phyloP scores from a whole-genome alignment of 2,797 vertebrate species.

The Falco columbarius region DNA sequence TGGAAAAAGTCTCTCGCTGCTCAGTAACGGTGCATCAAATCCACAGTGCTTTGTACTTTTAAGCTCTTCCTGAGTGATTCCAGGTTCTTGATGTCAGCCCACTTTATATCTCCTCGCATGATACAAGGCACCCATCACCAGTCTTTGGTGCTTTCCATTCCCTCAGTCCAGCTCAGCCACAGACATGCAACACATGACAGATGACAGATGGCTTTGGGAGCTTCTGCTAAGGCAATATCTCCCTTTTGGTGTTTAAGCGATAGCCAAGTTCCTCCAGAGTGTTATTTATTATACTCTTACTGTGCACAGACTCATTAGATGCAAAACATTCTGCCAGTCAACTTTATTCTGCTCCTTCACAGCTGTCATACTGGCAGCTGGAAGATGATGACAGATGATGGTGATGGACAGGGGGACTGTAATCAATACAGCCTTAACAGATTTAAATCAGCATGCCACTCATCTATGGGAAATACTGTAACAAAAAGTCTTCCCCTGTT shows the following conservation, averaged over 20 bases:
- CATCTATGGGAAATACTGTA: neutral
- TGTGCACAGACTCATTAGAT: constrained; percentile 68
- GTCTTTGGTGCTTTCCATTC: neutral
- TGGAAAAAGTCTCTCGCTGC: neutral
- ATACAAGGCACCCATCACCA: neutral
- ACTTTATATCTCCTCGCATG: neutral
- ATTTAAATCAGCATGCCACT: constrained; percentile 16
- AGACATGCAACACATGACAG: constrained; percentile 53
- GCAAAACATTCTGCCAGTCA: constrained; percentile 71
- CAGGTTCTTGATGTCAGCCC: neutral
- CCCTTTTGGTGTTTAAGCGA: constrained; percentile 32
- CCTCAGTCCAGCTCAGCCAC: neutral
- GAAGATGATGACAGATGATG: constrained; percentile 38
- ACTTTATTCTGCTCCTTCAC: constrained; percentile 36
- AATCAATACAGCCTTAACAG: neutral
- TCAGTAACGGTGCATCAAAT: fast-evolving
- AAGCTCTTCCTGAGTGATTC: neutral
- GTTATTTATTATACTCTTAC: constrained; percentile 24
- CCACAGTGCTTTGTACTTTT: fast-evolving
- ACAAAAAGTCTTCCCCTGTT: neutral
- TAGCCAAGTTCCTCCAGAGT: constrained; percentile 50
- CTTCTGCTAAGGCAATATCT: constrained; percentile 41
- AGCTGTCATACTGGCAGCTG: constrained; percentile 61
- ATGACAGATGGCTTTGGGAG: constrained; percentile 70
- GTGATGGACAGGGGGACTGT: constrained; percentile 29